A percentile compares a stretch with the other conserved stretches of the same genome.
These are phyloP conservation scores for Macrotus californicus DNA, from an alignment of 2,113 vertebrate species.

Conservation along the genomic window DNA sequence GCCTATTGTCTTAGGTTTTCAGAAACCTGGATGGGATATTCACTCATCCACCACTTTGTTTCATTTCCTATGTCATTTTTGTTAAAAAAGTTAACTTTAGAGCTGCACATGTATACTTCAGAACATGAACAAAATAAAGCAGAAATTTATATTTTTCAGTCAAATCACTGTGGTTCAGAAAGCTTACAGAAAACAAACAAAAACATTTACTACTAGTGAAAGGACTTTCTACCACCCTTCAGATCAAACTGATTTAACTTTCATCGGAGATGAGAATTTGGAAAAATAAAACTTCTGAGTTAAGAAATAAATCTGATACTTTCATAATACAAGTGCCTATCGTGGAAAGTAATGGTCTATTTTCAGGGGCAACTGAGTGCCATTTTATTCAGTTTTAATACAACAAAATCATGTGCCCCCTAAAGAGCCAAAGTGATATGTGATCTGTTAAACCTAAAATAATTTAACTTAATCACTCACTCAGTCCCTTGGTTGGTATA, in stretches of 20 bases:
- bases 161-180: neutral
- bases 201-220: neutral
- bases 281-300: constrained; percentile 20
- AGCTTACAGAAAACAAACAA: neutral
- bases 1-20: neutral
- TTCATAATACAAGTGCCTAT: neutral
- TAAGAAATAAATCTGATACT: neutral
- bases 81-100: neutral
- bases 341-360: neutral
- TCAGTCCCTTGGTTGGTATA: neutral
- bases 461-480: neutral
- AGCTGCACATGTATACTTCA: neutral
- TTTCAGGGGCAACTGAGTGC: neutral
- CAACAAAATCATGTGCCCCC: neutral
- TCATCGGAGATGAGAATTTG: neutral
- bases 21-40: neutral
- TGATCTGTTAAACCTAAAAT: neutral
- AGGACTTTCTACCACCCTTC: neutral
- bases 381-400: neutral
- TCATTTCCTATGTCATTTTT: neutral
- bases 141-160: constrained; percentile 1
- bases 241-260: neutral
- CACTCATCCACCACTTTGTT: neutral
- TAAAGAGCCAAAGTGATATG: neutral
- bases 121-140: neutral